Base-by-base conservation (phyloP, 2,888 invertebrate species). In the Seladonia tumulorum region DNA sequence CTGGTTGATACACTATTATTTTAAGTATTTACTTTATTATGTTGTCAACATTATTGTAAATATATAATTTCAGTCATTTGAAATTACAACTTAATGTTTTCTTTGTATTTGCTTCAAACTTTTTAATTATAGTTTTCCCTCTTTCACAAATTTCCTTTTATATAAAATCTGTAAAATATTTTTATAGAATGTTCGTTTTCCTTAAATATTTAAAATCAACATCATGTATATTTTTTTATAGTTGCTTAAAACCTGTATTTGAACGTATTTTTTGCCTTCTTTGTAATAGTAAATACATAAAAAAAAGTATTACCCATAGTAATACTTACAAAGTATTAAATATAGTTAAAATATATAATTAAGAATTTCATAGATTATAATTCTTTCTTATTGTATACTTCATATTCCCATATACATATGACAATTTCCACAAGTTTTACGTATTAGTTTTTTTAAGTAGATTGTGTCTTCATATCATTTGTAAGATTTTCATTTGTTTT, bases 401-500 rank as follows among this genome's bases (percentile, higher is more conserved):
- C 29, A 25, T 71, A 75, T 53, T 29, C 14, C 14, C n/a, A 66
- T 73, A 45, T 63, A 63, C 18, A 76, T 39, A n/a, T 71, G 35
- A 63, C 12, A 49, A 8, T 5, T 45, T 63, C 63, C 22, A 39
- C 68, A 47, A 45, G 42, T 57, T 8, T 22, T 22, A 35, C 14
- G 42, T 72, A 42, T 79, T 29, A 63, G n/a, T n/a, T n/a, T 72
- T 25, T 63, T 60, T n/a, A 66, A 25, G 63, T n/a, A 22, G 73
- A 42, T 53, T 68, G 29, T 73, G 8, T 29, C 8, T 72, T 68
- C 16, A 16, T 12, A 49, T 73, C 45, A 47, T 77, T 73, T 35
- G 73, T n/a, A 39, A 77, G 22, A 18, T 70, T 77, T 77, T 77
- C 72, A 47, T 73, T n/a, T 39, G 10, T 82, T 68, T 14, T 74